Conservation (phyloP, 30 jellyfish, hydroid and myxozoan genomes). For the Hydra vulgaris region DNA sequence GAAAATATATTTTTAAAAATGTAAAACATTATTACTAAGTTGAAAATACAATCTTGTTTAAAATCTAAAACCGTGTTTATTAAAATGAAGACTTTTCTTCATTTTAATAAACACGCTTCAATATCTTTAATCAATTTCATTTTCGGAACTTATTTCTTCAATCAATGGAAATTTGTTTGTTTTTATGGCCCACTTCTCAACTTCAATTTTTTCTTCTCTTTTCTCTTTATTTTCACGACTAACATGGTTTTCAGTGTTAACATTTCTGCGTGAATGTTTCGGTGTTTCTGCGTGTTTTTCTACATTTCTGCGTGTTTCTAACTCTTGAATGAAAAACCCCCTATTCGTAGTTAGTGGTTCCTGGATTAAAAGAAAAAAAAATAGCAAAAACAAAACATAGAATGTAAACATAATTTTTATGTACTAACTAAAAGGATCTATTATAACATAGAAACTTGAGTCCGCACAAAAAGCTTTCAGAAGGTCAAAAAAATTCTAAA, state of each 20-base stretch:
- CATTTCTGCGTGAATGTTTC: background rate
- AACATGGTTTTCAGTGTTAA: background rate
- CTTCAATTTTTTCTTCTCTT: background rate
- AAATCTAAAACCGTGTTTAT: too few species aligned
- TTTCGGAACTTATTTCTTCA: background rate
- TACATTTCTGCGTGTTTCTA: background rate
- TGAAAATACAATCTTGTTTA: too few species aligned
- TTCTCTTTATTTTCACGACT: background rate
- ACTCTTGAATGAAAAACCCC: background rate
- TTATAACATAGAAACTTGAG: too few species aligned
- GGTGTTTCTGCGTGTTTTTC: background rate
- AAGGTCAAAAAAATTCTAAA: too few species aligned
- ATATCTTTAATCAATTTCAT: background rate
- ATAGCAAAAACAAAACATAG: too few species aligned
- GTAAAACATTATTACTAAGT: too few species aligned
- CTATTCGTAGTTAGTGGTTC: background rate
- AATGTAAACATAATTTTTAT: too few species aligned
- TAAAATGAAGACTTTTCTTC: too few species aligned
- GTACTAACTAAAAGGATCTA: too few species aligned
- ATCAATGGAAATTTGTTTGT: background rate
- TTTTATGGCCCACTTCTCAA: background rate
- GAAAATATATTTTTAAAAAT: too few species aligned
- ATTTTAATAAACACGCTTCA: too few species aligned
- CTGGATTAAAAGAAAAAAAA: background rate
- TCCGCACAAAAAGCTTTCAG: too few species aligned